Base-by-base conservation (phyloP, 2,113 vertebrate genomes). In the Rhizomys pruinosus region DNA sequence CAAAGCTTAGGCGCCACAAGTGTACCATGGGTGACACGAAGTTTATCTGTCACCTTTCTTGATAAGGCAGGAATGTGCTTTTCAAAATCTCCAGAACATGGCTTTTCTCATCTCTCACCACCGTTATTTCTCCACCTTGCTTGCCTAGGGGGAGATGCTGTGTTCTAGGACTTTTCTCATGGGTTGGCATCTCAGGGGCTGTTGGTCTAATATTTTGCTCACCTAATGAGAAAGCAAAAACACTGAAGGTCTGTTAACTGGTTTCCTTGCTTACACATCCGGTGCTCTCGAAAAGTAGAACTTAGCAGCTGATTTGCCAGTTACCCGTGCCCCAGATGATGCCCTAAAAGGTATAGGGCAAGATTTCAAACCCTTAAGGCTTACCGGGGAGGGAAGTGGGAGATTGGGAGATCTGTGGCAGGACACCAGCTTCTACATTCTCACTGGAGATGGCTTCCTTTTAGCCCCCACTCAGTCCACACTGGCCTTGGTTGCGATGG, bases 21-120 rank as follows among this genome's bases (percentile, higher is more conserved):
- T 39, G 39, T 27, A 29, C 59, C 25, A 77, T 72, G 59, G 39
- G 6, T 19, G 63, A 66, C 27, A 23, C 1, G 20, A 73, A 66
- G 44, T 69, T 87, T 72, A 9, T 72, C 44, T 47, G 68, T 74
- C 55, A 84, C 34, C 72, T 84, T 94, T 77, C 72, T 78, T 81
- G 85, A 92, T 93, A 95, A 80, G 74, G 74, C 72, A 55, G 76
- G 91, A 94, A 95, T 92, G 93, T 76, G 73, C 59, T 95, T 72
- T 68, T 73, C 79, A 80, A n/a, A n/a, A 71, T 95, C 37, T 89
- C 77, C 80, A 63, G 34, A 88, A 32, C 88, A 85, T 39, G 74
- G 88, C 47, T 78, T 79, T 90, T 91, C 88, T 96, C 90, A 90
- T 92, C 85, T 72, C 44, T 87, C 73, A 74, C 68, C 34, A 29